phyloP scores from a whole-genome alignment of 2,888 invertebrate species.

The Agrochola circellaris region DNA sequence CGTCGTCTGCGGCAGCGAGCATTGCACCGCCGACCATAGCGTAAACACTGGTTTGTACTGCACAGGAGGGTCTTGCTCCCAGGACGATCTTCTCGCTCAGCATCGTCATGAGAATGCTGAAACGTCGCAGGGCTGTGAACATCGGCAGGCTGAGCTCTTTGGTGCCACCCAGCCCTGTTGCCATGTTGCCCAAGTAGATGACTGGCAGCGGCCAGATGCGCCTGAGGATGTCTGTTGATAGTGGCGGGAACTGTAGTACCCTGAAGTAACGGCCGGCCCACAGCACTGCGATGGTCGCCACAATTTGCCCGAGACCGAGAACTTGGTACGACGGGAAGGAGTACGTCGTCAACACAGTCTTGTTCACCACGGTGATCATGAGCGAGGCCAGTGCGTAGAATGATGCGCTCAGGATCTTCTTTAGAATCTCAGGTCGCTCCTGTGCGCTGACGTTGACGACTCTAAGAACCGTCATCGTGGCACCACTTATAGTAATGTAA shows the following conservation, averaged over 20 bases:
- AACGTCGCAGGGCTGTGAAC: slow-evolving; percentile 98
- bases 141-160: slow-evolving; percentile 98
- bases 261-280: slow-evolving; percentile 93
- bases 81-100: slow-evolving; percentile 97
- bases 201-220: slow-evolving; percentile 98
- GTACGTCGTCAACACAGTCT: slow-evolving; percentile 97
- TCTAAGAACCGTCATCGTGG: slow-evolving; percentile 49
- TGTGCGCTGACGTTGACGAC: slow-evolving; percentile 57
- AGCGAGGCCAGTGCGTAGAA: slow-evolving; percentile 98
- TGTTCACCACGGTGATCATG: slow-evolving; percentile 98
- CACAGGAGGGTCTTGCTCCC: slow-evolving; percentile 93
- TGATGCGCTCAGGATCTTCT: slow-evolving; percentile 93
- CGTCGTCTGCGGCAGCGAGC: slow-evolving; percentile 97
- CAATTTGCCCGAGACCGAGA: slow-evolving; percentile 97
- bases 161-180: slow-evolving; percentile 99
- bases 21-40: slow-evolving; percentile 99
- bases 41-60: slow-evolving; percentile 97
- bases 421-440: slow-evolving; percentile 84
- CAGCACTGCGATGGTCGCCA: slow-evolving; percentile 96
- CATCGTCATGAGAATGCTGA: slow-evolving; percentile 99
- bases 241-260: slow-evolving; percentile 94
- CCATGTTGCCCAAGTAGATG: slow-evolving; percentile 98
- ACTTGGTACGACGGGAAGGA: slow-evolving; percentile 98
- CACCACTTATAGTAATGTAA: slow-evolving; percentile 56
- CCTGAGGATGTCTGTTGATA: slow-evolving; percentile 92